These are phyloP conservation scores for Scophthalmus maximus DNA, from an alignment of 2,113 vertebrate genomes.

Conservation along the genomic window DNA sequence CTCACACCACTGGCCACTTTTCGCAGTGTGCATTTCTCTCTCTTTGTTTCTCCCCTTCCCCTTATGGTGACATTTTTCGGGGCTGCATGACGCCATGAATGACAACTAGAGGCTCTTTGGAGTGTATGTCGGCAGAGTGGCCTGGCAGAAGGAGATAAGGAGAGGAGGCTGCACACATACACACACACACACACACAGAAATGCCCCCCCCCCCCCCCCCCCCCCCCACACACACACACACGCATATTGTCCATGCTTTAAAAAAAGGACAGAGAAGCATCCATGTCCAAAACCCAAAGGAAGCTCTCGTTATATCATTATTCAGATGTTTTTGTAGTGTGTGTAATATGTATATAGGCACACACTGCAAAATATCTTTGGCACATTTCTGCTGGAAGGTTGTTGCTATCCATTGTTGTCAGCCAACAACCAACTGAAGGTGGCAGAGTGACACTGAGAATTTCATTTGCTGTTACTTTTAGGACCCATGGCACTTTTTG, in stretches of 20 bases:
- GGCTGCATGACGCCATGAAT: constrained; percentile 76
- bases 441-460: background rate
- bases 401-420: no score
- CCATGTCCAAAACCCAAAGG: constrained; percentile 25
- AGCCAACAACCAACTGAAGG: background rate
- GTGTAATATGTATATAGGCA: background rate
- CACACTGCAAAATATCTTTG: no score
- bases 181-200: constrained; percentile 39
- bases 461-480: no score
- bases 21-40: constrained; percentile 41
- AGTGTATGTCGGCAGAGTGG: constrained; percentile 76
- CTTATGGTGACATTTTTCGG: constrained; percentile 78
- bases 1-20: constrained; percentile 31
- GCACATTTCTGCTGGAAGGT: no score
- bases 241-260: constrained; percentile 47
- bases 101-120: constrained; percentile 82
- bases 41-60: constrained; percentile 51
- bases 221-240: constrained; percentile 31
- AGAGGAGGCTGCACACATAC: constrained; percentile 56
- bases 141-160: constrained; percentile 83
- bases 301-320: background rate
- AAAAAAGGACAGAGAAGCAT: constrained; percentile 40
- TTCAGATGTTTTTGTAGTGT: constrained; percentile 5
- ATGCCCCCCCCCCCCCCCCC: no score
- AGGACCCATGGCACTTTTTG: no score